Evolutionary conservation across 2,888 invertebrate genomes (phyloP).

Genomic region (Tetramorium bicarinatum): DNA sequence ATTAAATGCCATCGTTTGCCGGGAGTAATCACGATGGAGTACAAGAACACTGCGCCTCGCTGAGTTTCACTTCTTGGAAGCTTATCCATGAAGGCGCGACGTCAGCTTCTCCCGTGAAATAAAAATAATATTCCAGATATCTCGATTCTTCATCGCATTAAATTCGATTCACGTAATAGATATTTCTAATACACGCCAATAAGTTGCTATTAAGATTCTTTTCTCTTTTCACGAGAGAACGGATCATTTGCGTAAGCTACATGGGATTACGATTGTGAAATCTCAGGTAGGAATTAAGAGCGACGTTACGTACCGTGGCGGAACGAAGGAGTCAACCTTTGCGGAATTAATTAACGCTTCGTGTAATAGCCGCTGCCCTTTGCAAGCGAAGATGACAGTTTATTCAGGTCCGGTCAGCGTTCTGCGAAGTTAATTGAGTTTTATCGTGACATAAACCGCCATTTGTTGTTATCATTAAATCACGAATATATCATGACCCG

Average conservation of each 20-base stretch:
- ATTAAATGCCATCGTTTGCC: slow-evolving; percentile 50
- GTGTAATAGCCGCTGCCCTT: slow-evolving; percentile 39
- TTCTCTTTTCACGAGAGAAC: background rate
- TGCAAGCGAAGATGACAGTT: slow-evolving; percentile 33
- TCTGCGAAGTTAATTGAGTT: slow-evolving; percentile 56
- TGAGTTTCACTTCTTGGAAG: slow-evolving; percentile 30
- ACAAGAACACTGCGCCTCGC: slow-evolving; percentile 24
- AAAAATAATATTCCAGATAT: slow-evolving; percentile 2
- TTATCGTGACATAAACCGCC: slow-evolving; percentile 58
- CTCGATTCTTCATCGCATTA: slow-evolving; percentile 6
- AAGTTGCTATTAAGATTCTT: background rate
- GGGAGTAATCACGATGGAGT: slow-evolving; percentile 49
- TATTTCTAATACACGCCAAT: background rate
- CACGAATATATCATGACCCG: slow-evolving; percentile 50
- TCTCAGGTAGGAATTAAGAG: background rate
- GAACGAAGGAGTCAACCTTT: slow-evolving; percentile 3
- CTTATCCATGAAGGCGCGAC: background rate
- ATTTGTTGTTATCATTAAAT: slow-evolving; percentile 59
- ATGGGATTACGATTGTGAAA: background rate
- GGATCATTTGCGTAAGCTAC: background rate
- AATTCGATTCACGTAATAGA: background rate
- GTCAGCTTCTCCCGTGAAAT: background rate
- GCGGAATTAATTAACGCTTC: slow-evolving; percentile 52
- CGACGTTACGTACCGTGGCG: background rate
- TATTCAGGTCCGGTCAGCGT: slow-evolving; percentile 24